Evolutionary conservation across 2,888 invertebrate species (phyloP).

Genomic region (Leptogaster cylindrica): DNA sequence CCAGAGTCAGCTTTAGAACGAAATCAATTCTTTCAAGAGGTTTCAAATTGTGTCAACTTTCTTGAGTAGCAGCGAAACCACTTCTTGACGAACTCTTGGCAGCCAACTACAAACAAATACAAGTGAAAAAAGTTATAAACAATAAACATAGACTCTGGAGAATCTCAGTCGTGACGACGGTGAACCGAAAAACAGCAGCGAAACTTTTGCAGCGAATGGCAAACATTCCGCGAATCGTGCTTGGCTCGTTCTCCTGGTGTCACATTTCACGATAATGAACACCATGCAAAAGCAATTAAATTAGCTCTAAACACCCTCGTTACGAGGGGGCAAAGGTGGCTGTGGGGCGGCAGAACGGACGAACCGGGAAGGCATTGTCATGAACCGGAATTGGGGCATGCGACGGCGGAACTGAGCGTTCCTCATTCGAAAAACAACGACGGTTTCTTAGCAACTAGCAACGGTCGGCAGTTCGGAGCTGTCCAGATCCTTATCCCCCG

Average conservation of each 20-base stretch:
- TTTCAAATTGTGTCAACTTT: slow-evolving; percentile 40
- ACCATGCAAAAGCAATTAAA: slow-evolving; percentile 36
- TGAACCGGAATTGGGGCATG: no score
- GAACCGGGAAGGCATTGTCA: slow-evolving; percentile 11
- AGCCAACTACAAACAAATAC: no score
- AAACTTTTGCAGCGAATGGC: neutral
- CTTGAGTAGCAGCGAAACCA: slow-evolving; percentile 7
- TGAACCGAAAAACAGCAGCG: neutral
- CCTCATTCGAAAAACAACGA: neutral
- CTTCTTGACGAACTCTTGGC: no score
- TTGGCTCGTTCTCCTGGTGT: slow-evolving; percentile 5
- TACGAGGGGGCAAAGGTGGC: neutral
- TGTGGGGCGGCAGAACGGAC: neutral
- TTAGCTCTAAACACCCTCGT: slow-evolving; percentile 23
- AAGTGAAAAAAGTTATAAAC: neutral
- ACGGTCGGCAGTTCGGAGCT: neutral
- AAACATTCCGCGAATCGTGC: slow-evolving; percentile 22
- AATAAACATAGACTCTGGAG: no score
- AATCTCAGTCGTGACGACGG: neutral
- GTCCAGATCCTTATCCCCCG: neutral
- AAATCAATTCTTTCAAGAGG: neutral
- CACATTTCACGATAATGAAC: slow-evolving; percentile 39
- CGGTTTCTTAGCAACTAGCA: neutral
- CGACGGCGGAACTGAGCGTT: neutral
- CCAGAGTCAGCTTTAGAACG: no score